Base-by-base conservation (phyloP, 2,888 invertebrate species). In the Thecophora atra region DNA sequence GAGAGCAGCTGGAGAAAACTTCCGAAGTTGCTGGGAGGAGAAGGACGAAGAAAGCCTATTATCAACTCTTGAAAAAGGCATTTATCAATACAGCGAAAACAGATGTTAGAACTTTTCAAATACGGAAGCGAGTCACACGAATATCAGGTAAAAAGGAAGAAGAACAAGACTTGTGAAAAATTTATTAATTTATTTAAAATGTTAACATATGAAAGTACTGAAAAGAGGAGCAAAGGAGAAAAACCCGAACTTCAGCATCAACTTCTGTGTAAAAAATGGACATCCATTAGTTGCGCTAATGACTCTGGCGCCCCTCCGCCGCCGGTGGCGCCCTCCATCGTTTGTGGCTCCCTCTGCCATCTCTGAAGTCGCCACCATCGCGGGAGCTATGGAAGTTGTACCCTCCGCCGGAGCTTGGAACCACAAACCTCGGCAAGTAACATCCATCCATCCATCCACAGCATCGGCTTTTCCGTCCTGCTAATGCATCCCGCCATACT, bases 281-380 rank as follows among this genome's bases (percentile, higher is more conserved):
- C 81, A 83, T 79, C 81, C 81, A 82, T 82, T 82, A 82, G 79
- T 79, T 81, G 79, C 78, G 79, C 77, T 80, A 78, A 79, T 76
- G 80, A 81, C 76, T 79, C 76, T 81, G 80, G 81, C 82, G 79
- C 77, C 79, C 79, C 80, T 70, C 71, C 68, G 72, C 80, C 79
- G 76, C 77, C 78, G 69, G 21, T 63, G 21, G 24, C 21, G 24
- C 54, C 7, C 21, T 21, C 54, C 54, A 11, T 54, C 54, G 8
- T 11, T 8, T 21, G 21, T 6, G 21, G 5, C 58, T 4, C 44
- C 13, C 13, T 44, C 44, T 11, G 8, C 8, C 44, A 7, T 13
- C 44, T 44, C 13, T 44, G 44, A 44, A 13, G 8, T 44, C 13
- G 7, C 13, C 7, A 11, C 13, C 44, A 44, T 44, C 7, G 13